These are phyloP conservation scores for Erebia epiphron DNA, from an alignment of 2,888 invertebrate species.

Conservation along the genomic window DNA sequence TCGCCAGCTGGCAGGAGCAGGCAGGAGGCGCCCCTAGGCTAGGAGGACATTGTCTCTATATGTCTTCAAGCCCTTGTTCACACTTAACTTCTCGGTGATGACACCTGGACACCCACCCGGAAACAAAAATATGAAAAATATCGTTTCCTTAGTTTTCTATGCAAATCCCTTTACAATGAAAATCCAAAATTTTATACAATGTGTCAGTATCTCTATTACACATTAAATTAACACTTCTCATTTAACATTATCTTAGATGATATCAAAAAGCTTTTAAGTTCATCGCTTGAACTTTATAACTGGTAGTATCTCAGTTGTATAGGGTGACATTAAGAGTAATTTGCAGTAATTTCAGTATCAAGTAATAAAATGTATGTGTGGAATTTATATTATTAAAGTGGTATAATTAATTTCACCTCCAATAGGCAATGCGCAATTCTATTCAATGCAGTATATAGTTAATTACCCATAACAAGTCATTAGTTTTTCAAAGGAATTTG, in stretches of 20 bases:
- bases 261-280: conserved; percentile 23
- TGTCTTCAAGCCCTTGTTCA: no score
- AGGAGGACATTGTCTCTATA: no score
- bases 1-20: no score
- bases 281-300: conserved; percentile 22
- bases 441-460: not conserved
- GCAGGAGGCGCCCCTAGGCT: no score
- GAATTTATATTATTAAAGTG: conserved; percentile 19
- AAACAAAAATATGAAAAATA: no score
- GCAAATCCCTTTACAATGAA: not conserved
- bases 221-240: not conserved
- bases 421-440: conserved; percentile 10
- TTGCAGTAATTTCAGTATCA: conserved; percentile 25
- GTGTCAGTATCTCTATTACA: no score
- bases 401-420: conserved; percentile 17
- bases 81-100: no score
- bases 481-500: not conserved
- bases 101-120: no score
- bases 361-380: conserved; percentile 15
- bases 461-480: not conserved
- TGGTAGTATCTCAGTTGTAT: conserved; percentile 18
- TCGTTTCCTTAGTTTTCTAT: no score
- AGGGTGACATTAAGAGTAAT: conserved; percentile 23
- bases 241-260: not conserved
- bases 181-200: not conserved